Base-by-base conservation (phyloP, 2,797 vertebrate genomes). In the Crocodylus rhombifer region DNA sequence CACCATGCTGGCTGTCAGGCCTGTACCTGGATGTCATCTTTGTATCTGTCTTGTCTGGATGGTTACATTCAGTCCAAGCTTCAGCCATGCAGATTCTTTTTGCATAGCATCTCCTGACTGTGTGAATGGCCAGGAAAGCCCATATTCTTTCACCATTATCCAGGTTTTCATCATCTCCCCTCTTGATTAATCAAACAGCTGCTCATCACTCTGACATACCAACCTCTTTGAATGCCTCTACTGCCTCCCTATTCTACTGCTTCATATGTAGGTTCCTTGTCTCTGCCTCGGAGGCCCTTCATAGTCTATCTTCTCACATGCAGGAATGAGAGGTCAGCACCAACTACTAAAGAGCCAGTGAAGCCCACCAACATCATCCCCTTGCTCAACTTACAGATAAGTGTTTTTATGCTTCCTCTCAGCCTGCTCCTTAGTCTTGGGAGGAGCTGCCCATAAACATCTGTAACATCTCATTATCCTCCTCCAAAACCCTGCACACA, bases 371-470 rank as follows among this genome's bases (percentile, higher is more conserved):
- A 84, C 25, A 86, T 74, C 42, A 42, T 8, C 42, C 7, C 42
- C 42, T 42, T 42, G 7, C 42, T 42, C 42, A 1, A 74, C 94
- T 94, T 85, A 55, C 83, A 92, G 62, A 77, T 56, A 84, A 60
- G 28, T 74, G 84, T 86, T 91, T 95, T 94, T 17, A 63, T 57
- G 84, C 51, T 30, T 65, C 61, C 89, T 90, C 71, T 88, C 83
- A 30, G 2, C 20, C n/a, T 77, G 77, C 69, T 61, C 65, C 83
- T 79, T n/a, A 92, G 60, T 82, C 93, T 91, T 84, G 78, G 80
- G 64, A 89, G 60, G 56, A 80, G 92, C 82, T 65, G 82, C 65
- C 28, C 3, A 77, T 12, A 77, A 91, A 89, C 2, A 26, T 81
- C 89, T 62, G 30, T 4, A 80, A 86, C 28, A 93, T 60, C 58